Percentiles rank a stretch among this genome's conserved stretches.
phyloP scores from a whole-genome alignment of 2,797 vertebrate species.

The Hephaestus fuliginosus region DNA sequence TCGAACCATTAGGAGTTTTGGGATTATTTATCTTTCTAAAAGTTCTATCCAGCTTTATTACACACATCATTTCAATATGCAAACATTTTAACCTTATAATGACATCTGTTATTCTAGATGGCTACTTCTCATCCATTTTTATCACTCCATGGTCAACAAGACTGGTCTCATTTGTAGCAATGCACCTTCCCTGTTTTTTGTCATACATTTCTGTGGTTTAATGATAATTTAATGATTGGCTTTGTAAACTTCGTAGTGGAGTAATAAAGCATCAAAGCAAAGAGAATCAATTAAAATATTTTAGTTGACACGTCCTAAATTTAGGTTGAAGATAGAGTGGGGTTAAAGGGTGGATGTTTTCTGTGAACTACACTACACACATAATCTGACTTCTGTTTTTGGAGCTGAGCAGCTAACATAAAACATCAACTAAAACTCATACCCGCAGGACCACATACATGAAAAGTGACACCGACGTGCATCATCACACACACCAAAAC shows the following conservation, averaged over 20 bases:
- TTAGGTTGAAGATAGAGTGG: background rate
- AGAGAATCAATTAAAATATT: background rate
- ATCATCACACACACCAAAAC: slow-evolving; percentile 24
- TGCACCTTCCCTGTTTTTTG: background rate
- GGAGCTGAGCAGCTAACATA: background rate
- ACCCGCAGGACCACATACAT: background rate
- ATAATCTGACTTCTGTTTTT: slow-evolving; percentile 1
- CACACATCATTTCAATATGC: too few species aligned
- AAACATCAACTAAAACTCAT: slow-evolving; percentile 6
- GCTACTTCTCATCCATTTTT: background rate
- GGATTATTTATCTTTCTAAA: background rate
- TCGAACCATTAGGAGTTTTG: background rate
- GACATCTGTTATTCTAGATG: too few species aligned
- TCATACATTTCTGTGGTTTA: background rate
- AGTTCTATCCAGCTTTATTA: background rate
- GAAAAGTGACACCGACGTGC: background rate
- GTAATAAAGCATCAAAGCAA: background rate
- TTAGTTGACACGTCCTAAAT: background rate
- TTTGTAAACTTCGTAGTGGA: background rate
- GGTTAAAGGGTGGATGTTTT: background rate
- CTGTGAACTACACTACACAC: background rate
- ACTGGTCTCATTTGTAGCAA: background rate
- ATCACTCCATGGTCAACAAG: background rate
- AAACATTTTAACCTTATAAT: background rate
- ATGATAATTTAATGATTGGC: background rate